Conservation (phyloP, 2,797 vertebrate genomes). For the Amblyraja radiata region DNA sequence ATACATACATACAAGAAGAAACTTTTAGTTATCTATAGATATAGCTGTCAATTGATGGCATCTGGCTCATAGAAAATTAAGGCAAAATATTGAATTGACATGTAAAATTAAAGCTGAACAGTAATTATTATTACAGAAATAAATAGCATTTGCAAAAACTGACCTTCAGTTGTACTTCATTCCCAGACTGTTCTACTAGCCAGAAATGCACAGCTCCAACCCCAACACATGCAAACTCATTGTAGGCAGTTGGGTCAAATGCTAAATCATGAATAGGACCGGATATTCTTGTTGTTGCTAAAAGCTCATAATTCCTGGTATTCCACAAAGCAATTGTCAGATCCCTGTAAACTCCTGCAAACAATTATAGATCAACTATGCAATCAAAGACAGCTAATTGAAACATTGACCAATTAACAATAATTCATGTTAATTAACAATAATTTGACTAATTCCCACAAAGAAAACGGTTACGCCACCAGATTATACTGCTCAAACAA, state of each 20-base stretch:
- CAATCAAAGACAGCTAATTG: not conserved
- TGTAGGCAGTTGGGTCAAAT: constrained; percentile 66
- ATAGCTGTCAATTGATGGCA: not conserved
- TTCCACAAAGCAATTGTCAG: constrained; percentile 72
- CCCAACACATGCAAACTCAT: constrained; percentile 70
- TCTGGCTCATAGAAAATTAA: not conserved
- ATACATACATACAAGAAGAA: no score
- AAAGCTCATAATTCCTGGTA: constrained; percentile 62
- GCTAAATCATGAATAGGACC: constrained; percentile 63
- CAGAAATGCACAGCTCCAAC: constrained; percentile 63
- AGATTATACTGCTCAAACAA: not conserved
- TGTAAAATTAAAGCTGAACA: not conserved
- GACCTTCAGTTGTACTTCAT: constrained; percentile 63
- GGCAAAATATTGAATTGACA: not conserved
- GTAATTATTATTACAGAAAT: not conserved
- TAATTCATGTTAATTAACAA: no score
- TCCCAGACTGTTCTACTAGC: constrained; percentile 51
- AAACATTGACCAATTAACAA: not conserved
- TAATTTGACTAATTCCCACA: not conserved
- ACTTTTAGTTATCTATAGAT: no score
- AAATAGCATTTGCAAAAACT: not conserved
- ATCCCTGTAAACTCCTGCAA: constrained; percentile 73
- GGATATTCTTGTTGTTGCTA: constrained; percentile 53
- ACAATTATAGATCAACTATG: not conserved
- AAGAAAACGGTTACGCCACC: not conserved